Evolutionary conservation across 2,113 vertebrate species (phyloP).

Genomic region (Platycercus adscitus): DNA sequence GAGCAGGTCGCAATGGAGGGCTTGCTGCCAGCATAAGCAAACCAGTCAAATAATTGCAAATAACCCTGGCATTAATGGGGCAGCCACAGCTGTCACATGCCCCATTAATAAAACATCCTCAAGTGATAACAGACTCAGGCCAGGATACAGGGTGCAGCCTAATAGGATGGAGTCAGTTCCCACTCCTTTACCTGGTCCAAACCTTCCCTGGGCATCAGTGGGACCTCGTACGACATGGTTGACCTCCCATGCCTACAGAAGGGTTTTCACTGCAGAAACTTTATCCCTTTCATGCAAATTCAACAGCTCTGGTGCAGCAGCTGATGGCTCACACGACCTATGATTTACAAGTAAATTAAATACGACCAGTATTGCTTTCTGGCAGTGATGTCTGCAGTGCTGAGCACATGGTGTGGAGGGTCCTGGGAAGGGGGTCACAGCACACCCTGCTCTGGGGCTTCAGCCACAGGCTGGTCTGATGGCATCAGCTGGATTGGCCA

Average conservation of each 20-base stretch:
- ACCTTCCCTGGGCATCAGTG: neutral
- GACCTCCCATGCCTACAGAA: neutral
- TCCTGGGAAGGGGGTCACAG: neutral
- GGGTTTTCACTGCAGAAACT: neutral
- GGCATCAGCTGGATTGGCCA: neutral
- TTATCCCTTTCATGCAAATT: neutral
- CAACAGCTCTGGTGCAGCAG: neutral
- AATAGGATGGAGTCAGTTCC: neutral
- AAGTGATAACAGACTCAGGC: neutral
- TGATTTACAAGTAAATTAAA: neutral
- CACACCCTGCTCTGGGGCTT: neutral
- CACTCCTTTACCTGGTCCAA: neutral
- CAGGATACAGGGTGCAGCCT: too few species aligned
- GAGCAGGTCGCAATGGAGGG: neutral
- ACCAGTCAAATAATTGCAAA: neutral
- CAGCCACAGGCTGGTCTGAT: fast-evolving
- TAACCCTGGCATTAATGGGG: neutral
- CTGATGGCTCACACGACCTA: neutral
- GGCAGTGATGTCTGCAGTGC: neutral
- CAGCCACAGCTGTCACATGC: neutral
- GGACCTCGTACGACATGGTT: fast-evolving
- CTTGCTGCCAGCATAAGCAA: neutral
- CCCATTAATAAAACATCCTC: neutral
- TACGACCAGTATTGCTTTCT: neutral
- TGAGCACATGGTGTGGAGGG: fast-evolving